Evolutionary conservation across 2,113 vertebrate genomes (phyloP), one percentile per base, ranked within the genome.

Genomic region (Thomomys bottae): DNA sequence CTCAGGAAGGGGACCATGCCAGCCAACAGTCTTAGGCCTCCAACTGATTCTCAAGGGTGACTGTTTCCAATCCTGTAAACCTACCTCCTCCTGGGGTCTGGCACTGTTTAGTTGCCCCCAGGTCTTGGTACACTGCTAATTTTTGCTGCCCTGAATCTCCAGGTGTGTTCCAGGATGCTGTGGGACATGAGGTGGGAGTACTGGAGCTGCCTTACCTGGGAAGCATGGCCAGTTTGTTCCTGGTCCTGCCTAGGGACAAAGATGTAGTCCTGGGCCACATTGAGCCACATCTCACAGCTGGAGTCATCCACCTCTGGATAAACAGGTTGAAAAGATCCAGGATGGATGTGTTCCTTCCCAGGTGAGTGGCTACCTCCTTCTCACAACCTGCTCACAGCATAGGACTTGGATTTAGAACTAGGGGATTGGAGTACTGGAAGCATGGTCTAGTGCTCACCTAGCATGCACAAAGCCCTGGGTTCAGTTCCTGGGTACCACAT

Each of bases 281-380:
- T 4, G 98, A 99, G 94, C 76, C 97, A 40, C 97, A 98, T 68
- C 97, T 99, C 93, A 98, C 98, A 36, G 96, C 98, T 32, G 98
- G 96, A 78, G 97, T 96, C 80, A 90, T 99, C 94, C 96, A 95
- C 6, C 40, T 97, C 82, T 99, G 99, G 99, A 96, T 98, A 68
- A 96, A 85, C 21, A 98, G 97, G 89, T 97, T 99, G 72, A 98
- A 97, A 63, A 98, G 98, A 93, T 98, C 84, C 59, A 98, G 98
- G 94, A 98, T 99, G 98, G 98, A 99, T 42, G 84, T 99, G 89
- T 98, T 99, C 95, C 97, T 99, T 7, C 99, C 99, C 30, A 99
- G 98, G 99, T 99, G 88, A 97, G 89, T 14, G 40, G 36, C 21
- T 14, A 30, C 1, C 8, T 7, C 11, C 2, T 63, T 32, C n/a